Evolutionary conservation across 2,888 invertebrate species (phyloP).

Genomic region (Caenorhabditis doughertyi): DNA sequence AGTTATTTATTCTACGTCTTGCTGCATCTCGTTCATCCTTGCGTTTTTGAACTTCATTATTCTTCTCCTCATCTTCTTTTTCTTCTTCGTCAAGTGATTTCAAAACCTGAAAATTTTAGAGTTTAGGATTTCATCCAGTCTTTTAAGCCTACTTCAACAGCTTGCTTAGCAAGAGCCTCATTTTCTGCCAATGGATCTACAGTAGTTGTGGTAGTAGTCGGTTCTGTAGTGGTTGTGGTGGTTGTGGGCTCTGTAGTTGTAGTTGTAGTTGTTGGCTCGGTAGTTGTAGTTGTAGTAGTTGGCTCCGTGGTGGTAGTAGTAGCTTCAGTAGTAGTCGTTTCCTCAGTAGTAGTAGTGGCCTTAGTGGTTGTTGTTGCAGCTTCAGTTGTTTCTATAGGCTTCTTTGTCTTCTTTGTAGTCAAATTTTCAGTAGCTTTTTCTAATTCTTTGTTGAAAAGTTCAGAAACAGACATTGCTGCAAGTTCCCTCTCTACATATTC

Average conservation of each 20-base stretch:
- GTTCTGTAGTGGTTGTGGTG: conserved; percentile 49
- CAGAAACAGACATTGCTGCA: conserved; percentile 59
- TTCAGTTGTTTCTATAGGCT: not conserved
- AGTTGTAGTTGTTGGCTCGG: conserved; percentile 28
- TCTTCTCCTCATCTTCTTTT: conserved; percentile 54
- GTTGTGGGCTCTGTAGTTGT: conserved; percentile 48
- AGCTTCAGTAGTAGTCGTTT: conserved; percentile 47
- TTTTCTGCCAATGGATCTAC: conserved; percentile 46
- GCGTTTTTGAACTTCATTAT: conserved; percentile 58
- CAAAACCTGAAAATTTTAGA: conserved; percentile 41
- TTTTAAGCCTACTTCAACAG: conserved; percentile 33
- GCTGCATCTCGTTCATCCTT: conserved; percentile 60
- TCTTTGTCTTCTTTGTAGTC: conserved; percentile 2
- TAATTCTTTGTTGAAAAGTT: conserved; percentile 51
- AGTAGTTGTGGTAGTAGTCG: conserved; percentile 56
- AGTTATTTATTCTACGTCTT: conserved; percentile 56
- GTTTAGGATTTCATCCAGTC: too few species aligned
- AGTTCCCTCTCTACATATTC: conserved; percentile 58
- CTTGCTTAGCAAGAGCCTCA: conserved; percentile 54
- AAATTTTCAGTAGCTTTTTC: not conserved
- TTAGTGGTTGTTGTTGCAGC: conserved; percentile 10
- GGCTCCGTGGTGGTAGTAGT: conserved; percentile 41
- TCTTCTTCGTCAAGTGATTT: conserved; percentile 62
- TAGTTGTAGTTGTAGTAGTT: conserved; percentile 44
- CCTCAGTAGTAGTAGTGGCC: conserved; percentile 32